phyloP scores from a whole-genome alignment of 2,888 invertebrate genomes.

The Parapristionchus giblindavisi region DNA sequence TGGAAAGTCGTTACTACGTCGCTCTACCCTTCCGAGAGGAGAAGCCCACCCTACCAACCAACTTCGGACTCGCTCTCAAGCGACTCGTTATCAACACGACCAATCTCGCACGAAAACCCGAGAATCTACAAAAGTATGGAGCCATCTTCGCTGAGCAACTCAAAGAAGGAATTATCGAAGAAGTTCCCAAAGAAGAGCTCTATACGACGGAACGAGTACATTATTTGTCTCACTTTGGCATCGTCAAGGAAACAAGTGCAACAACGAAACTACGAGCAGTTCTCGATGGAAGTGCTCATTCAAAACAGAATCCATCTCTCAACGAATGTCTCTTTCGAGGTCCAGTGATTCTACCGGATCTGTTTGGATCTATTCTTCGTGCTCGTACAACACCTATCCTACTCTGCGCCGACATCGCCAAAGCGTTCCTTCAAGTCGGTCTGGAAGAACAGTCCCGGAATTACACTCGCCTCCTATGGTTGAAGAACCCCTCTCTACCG shows the following conservation, averaged over 20 bases:
- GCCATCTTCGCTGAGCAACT: conserved; percentile 31
- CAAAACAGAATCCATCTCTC: neutral
- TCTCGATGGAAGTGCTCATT: conserved; percentile 41
- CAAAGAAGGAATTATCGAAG: conserved; percentile 37
- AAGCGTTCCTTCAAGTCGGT: conserved; percentile 45
- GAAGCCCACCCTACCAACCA: neutral
- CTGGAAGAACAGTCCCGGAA: conserved; percentile 40
- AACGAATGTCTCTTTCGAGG: conserved; percentile 44
- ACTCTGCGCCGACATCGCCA: conserved; percentile 42
- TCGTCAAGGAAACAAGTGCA: conserved; percentile 32
- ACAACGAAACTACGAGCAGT: conserved; percentile 44
- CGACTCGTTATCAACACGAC: neutral
- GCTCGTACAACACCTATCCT: conserved; percentile 22
- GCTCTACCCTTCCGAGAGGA: conserved; percentile 21
- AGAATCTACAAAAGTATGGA: conserved; percentile 23
- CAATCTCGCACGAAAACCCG: neutral
- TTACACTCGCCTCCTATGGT: conserved; percentile 35
- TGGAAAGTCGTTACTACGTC: conserved; percentile 15
- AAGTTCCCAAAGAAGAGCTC: conserved; percentile 6
- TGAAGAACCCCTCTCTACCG: conserved; percentile 23
- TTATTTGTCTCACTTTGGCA: conserved; percentile 40
- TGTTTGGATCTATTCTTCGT: conserved; percentile 39
- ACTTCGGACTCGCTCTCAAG: conserved; percentile 16
- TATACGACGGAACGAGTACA: neutral
- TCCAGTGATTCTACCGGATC: conserved; percentile 36